phyloP scores from a whole-genome alignment of 1,140 invertebrate species.

The Euwallacea similis region DNA sequence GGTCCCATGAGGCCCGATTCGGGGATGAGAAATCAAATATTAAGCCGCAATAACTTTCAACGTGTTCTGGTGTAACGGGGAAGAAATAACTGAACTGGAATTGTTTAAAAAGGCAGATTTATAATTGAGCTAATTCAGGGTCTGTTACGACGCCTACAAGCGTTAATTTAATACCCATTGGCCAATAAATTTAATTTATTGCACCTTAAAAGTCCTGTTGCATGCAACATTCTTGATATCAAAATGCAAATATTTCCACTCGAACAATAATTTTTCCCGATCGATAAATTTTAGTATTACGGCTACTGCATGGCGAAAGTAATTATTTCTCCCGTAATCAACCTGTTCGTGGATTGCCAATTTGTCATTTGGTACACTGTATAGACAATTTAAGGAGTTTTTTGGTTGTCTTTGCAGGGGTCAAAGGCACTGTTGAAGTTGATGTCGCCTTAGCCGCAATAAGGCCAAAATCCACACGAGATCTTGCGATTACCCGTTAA shows the following conservation, averaged over 20 bases:
- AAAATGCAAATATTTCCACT: conserved; percentile 36
- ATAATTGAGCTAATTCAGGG: conserved; percentile 8
- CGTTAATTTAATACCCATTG: conserved; percentile 33
- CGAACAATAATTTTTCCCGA: conserved; percentile 27
- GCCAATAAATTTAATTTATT: conserved; percentile 37
- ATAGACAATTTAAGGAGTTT: no score
- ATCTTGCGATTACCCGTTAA: conserved; percentile 26
- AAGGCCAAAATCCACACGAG: conserved; percentile 23
- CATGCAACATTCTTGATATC: conserved; percentile 35
- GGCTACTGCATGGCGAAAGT: conserved; percentile 5
- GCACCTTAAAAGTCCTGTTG: conserved; percentile 27
- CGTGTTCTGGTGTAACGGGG: conserved; percentile 9
- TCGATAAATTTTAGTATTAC: conserved; percentile 31
- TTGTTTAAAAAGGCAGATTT: no score
- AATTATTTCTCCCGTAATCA: conserved; percentile 25
- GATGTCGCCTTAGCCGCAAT: no score
- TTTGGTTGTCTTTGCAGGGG: no score
- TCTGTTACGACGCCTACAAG: conserved; percentile 26
- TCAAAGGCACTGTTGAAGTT: no score
- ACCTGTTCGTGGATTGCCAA: not conserved
- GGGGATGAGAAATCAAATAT: conserved; percentile 33
- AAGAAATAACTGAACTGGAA: not conserved
- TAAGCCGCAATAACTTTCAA: conserved; percentile 30
- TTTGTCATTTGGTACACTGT: not conserved
- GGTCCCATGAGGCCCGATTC: conserved; percentile 9